phyloP scores from a whole-genome alignment of 1,140 invertebrate genomes.

The Caerostris darwini region DNA sequence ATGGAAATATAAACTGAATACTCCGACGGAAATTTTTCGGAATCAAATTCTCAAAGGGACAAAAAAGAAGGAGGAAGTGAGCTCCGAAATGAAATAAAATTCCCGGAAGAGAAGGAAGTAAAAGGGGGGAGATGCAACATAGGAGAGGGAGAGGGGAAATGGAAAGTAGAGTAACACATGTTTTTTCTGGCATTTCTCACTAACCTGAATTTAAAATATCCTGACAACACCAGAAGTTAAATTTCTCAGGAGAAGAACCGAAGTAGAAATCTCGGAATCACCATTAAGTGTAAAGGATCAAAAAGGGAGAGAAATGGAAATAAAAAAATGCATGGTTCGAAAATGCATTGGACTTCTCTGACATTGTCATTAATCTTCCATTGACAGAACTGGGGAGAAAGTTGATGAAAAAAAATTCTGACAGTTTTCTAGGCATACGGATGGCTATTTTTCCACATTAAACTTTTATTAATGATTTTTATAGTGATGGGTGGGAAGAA shows the following conservation, averaged over 20 bases:
- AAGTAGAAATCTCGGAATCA: neutral
- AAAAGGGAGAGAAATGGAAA: neutral
- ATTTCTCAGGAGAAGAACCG: neutral
- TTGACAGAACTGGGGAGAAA: slow-evolving; percentile 23
- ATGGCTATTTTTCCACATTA: slow-evolving; percentile 3
- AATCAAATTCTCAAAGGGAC: neutral
- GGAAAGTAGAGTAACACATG: slow-evolving; percentile 7
- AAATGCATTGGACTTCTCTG: neutral
- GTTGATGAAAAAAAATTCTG: neutral
- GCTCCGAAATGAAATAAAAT: neutral
- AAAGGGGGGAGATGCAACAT: neutral
- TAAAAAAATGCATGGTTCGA: neutral
- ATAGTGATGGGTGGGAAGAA: slow-evolving; percentile 25
- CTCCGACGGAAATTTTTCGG: neutral
- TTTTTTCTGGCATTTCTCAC: neutral
- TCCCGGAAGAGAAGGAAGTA: neutral
- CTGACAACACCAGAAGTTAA: slow-evolving; percentile 47
- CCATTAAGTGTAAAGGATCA: slow-evolving; percentile 26
- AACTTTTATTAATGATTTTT: slow-evolving; percentile 38
- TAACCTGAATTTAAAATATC: slow-evolving; percentile 9
- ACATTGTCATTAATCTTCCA: slow-evolving; percentile 33
- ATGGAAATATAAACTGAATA: no score
- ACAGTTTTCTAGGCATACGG: neutral
- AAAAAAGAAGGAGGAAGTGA: neutral
- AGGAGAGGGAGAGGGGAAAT: neutral